phyloP scores from a whole-genome alignment of 1,140 invertebrate species.

The Micrasema minimum region DNA sequence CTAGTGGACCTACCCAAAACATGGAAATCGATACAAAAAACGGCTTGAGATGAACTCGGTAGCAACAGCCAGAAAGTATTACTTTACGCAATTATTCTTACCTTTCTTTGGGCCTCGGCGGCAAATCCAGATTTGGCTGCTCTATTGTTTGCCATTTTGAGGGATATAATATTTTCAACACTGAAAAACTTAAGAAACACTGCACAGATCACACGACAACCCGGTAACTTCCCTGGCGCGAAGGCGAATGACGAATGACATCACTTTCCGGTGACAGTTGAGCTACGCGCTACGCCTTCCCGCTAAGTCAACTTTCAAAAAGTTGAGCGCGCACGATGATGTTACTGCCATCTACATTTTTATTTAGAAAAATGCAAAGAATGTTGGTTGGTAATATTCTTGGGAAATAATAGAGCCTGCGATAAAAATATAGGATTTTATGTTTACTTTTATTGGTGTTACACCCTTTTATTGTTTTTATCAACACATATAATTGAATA shows the following conservation, averaged over 20 bases:
- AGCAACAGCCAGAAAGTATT: neutral
- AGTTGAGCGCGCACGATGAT: constrained; percentile 14
- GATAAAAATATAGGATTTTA: too few species aligned
- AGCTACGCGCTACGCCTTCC: constrained; percentile 32
- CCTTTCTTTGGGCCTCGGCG: constrained; percentile 92
- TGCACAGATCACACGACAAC: constrained; percentile 14
- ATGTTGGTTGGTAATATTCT: too few species aligned
- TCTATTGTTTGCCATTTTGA: constrained; percentile 83
- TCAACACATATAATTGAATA: too few species aligned
- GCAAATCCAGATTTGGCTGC: constrained; percentile 94
- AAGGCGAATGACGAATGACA: constrained; percentile 6
- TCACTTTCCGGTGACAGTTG: constrained; percentile 35
- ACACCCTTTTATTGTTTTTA: too few species aligned
- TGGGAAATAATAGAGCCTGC: too few species aligned
- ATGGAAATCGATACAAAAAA: constrained; percentile 39
- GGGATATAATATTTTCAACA: constrained; percentile 15
- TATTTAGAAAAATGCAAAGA: too few species aligned
- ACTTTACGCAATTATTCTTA: constrained; percentile 57
- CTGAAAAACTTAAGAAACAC: constrained; percentile 25
- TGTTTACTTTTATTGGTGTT: too few species aligned
- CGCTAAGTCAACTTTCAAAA: constrained; percentile 28
- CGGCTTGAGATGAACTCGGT: constrained; percentile 18
- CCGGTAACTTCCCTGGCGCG: constrained; percentile 15
- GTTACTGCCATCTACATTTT: constrained; percentile 5
- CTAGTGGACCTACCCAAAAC: constrained; percentile 5